Evolutionary conservation across 2,888 invertebrate genomes (phyloP), one percentile per base, ranked within the genome.

Genomic region (Sthenelais limicola): DNA sequence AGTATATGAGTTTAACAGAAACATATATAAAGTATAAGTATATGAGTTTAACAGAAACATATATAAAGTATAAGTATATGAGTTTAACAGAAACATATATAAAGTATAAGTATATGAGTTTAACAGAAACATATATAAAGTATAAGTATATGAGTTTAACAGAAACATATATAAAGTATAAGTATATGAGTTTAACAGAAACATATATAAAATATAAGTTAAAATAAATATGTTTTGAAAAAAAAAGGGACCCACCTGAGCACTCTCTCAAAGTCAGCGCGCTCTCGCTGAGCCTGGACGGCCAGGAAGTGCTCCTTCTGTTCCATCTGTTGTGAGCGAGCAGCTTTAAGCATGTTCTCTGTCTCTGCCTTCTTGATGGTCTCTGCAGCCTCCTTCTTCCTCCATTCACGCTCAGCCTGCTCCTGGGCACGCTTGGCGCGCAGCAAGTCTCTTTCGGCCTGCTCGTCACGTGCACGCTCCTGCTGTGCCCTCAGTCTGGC

Each of bases 221-320:
- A n/a, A n/a, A n/a, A n/a, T n/a, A n/a, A n/a, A n/a, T n/a, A n/a
- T n/a, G n/a, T n/a, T n/a, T n/a, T n/a, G n/a, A n/a, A n/a, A n/a
- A n/a, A n/a, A n/a, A n/a, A n/a, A n/a, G n/a, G n/a, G n/a, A n/a
- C 75, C 72, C 72, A 87, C 87, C 83, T 82, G 38, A 88, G 84
- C 1, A 88, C 86, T 51, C 86, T 76, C 74, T 88, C 88, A 78
- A 88, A 88, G 77, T 88, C 88, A 9, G 83, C 82, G 33, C 87
- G 79, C 73, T 88, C 88, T 30, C 87, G 75, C 69, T 87, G 86
- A 12, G 88, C 88, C 80, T 88, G 87, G 7, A 87, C 85, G 9
- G 88, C 88, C 69, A 87, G 78, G 79, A 84, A 85, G 76, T 87
- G 88, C 73, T 87, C 86, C 78, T 88, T 88, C 79, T 87, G 85